These are phyloP conservation scores for Chrysemys picta DNA, from an alignment of 2,113 vertebrate genomes.

Conservation along the genomic window DNA sequence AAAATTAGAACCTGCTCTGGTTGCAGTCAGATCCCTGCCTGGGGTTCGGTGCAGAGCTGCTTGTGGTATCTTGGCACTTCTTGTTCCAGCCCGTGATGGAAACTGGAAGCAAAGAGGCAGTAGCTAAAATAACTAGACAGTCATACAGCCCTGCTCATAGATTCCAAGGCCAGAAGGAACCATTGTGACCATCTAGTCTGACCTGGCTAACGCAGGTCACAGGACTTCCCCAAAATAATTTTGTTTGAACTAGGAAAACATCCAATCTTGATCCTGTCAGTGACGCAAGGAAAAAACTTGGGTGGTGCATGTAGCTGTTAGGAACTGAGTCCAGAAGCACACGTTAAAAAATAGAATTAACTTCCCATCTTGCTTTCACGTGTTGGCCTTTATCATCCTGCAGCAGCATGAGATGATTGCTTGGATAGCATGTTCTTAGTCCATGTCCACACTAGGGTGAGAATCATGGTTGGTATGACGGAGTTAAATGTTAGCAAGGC, in stretches of 20 bases:
- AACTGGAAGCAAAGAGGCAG: background rate
- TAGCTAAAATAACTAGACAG: background rate
- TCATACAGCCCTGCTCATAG: background rate
- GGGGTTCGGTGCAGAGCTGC: background rate
- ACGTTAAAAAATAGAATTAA: background rate
- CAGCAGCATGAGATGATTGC: background rate
- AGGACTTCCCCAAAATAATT: background rate
- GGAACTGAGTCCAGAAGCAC: background rate
- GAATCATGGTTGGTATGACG: background rate
- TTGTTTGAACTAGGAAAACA: background rate
- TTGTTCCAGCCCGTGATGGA: background rate
- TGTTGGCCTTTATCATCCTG: background rate
- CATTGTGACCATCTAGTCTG: background rate
- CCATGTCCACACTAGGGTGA: background rate
- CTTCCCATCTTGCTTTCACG: background rate
- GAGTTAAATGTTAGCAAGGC: background rate
- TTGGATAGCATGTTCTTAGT: background rate
- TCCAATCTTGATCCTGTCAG: background rate
- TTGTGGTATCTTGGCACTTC: background rate
- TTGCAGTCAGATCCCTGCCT: background rate
- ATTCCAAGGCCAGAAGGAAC: background rate
- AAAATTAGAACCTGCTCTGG: background rate
- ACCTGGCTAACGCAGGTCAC: background rate
- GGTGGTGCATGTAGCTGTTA: background rate
- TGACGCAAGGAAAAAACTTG: background rate